These are phyloP conservation scores for Drosophila macrospina DNA, from an alignment of 2,888 invertebrate genomes.

Conservation along the genomic window DNA sequence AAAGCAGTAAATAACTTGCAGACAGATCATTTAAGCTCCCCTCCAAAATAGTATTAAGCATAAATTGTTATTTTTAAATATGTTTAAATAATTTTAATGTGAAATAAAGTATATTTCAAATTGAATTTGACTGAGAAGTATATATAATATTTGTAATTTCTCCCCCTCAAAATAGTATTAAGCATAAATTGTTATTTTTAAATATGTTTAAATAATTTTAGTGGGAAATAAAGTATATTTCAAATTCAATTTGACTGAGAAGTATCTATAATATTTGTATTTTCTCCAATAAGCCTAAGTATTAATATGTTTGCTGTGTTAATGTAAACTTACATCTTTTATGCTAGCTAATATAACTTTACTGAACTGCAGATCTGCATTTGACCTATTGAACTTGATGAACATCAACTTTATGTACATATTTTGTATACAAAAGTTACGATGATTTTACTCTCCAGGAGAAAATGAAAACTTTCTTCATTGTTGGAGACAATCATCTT, in stretches of 20 bases:
- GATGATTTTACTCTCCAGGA: background rate
- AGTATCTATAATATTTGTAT: too few species aligned
- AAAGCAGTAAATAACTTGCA: conserved; percentile 33
- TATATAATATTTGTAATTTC: too few species aligned
- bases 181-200: background rate
- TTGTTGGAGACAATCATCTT: background rate
- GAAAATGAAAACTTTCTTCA: background rate
- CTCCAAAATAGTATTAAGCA: conserved; percentile 1
- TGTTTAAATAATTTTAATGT: background rate
- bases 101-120: background rate
- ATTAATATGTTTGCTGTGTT: too few species aligned
- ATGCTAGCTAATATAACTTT: too few species aligned
- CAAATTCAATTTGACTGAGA: too few species aligned
- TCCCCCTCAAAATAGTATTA: conserved; percentile 1
- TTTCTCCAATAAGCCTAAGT: too few species aligned
- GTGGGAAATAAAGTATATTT: background rate
- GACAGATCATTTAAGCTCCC: conserved; percentile 19
- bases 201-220: background rate
- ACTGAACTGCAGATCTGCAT: too few species aligned
- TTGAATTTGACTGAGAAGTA: too few species aligned
- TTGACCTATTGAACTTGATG: too few species aligned
- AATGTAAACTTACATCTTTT: too few species aligned
- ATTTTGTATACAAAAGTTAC: too few species aligned
- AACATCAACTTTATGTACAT: too few species aligned
- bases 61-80: background rate